Percentiles rank a stretch among this genome's conserved stretches.
Evolutionary conservation across 2,797 vertebrate species (phyloP).

Genomic region (Scolopax rusticola): DNA sequence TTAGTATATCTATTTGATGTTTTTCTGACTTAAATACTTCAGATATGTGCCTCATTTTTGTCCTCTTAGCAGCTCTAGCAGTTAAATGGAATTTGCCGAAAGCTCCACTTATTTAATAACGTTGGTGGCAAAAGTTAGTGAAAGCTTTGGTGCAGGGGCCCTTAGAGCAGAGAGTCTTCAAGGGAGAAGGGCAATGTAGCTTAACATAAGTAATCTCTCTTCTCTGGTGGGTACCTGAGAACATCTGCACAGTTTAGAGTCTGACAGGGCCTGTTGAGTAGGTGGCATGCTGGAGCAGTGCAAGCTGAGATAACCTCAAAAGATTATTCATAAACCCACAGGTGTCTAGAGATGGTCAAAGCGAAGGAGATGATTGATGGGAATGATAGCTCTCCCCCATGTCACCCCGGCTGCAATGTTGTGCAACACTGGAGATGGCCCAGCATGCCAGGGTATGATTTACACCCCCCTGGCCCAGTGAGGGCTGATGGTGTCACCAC

Average conservation of each 20-base stretch:
- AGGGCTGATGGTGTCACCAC: neutral
- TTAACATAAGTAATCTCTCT: neutral
- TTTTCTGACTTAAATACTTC: neutral
- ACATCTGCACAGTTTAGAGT: neutral
- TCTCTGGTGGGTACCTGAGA: neutral
- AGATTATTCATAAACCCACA: neutral
- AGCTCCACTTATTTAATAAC: neutral
- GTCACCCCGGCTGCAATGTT: rapidly evolving
- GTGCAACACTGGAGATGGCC: neutral
- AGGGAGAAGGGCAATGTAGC: neutral
- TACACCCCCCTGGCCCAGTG: neutral
- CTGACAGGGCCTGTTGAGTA: neutral
- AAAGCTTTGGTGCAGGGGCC: neutral
- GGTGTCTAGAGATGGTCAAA: neutral
- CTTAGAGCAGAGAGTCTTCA: neutral
- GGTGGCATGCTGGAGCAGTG: neutral
- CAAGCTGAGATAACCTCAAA: neutral
- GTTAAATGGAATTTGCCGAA: neutral
- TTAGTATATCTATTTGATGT: neutral
- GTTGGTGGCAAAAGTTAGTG: rapidly evolving
- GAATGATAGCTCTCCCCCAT: neutral
- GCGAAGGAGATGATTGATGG: neutral
- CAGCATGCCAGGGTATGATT: rapidly evolving
- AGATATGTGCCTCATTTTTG: neutral
- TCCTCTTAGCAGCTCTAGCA: neutral